phyloP scores from a whole-genome alignment of 2,888 invertebrate genomes.

The Epirrhoe tristata region DNA sequence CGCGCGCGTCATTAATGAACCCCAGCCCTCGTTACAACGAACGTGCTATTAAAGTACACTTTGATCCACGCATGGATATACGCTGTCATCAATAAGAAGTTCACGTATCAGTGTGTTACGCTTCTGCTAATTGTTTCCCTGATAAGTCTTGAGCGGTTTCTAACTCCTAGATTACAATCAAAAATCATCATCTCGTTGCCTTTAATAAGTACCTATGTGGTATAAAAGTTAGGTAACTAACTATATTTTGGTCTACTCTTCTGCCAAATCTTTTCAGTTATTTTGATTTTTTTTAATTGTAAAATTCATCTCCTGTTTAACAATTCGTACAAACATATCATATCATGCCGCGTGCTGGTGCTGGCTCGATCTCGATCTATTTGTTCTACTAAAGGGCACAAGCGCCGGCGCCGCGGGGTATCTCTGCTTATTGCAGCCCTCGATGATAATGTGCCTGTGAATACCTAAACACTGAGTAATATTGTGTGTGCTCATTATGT shows the following conservation, averaged over 20 bases:
- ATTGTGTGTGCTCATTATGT: not conserved
- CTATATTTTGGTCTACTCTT: too few relatives aligned
- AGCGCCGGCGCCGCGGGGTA: not conserved
- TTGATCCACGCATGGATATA: not conserved
- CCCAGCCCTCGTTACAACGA: not conserved
- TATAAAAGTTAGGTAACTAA: too few relatives aligned
- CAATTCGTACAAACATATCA: too few relatives aligned
- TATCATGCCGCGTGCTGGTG: not conserved
- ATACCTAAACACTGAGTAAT: not conserved
- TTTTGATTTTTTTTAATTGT: too few relatives aligned
- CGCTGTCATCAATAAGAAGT: not conserved
- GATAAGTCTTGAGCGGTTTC: too few relatives aligned
- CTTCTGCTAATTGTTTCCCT: not conserved
- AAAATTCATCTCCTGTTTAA: too few relatives aligned
- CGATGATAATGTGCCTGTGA: not conserved
- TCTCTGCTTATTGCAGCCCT: not conserved
- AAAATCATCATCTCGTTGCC: too few relatives aligned
- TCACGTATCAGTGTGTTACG: not conserved
- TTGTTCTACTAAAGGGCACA: constrained; percentile 6
- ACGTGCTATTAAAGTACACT: not conserved
- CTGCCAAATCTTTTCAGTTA: too few relatives aligned
- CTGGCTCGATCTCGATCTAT: not conserved
- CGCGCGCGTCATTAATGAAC: not conserved
- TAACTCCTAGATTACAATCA: too few relatives aligned
- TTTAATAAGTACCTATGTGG: too few relatives aligned